A percentile compares a stretch with the other conserved stretches of the same genome.
phyloP scores from a whole-genome alignment of 2,888 invertebrate species.

The Rhyacophila evoluta region DNA sequence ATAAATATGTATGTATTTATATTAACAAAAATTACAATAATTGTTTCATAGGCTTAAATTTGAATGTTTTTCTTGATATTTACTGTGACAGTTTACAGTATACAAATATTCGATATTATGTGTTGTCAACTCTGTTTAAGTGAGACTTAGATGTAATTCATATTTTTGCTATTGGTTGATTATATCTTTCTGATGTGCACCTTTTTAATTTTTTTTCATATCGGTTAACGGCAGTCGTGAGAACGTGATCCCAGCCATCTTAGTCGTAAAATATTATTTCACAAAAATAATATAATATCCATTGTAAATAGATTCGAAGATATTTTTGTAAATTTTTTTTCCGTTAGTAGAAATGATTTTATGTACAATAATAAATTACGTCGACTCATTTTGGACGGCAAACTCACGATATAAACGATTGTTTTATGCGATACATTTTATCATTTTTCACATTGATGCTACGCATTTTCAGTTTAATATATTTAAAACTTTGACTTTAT shows the following conservation, averaged over 20 bases:
- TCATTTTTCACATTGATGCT: background rate
- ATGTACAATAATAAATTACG: background rate
- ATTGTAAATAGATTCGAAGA: background rate
- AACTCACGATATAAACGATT: background rate
- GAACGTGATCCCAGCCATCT: background rate
- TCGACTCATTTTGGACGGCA: background rate
- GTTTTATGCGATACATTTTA: too few relatives aligned
- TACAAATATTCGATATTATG: too few relatives aligned
- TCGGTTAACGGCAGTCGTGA: background rate
- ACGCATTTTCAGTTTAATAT: background rate
- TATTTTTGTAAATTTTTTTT: background rate
- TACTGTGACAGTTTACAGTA: too few relatives aligned
- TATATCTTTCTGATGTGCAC: too few relatives aligned
- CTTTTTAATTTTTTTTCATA: background rate
- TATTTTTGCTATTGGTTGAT: too few relatives aligned
- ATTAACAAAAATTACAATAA: too few relatives aligned
- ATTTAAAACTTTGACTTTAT: background rate
- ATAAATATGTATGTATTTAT: too few relatives aligned
- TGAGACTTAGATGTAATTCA: too few relatives aligned
- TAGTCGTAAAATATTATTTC: conserved; percentile 4
- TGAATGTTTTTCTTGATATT: too few relatives aligned
- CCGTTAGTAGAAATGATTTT: background rate
- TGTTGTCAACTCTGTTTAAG: too few relatives aligned
- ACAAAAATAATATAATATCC: background rate
- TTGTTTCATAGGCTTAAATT: too few relatives aligned